Evolutionary conservation across 1,140 invertebrate species (phyloP).

Genomic region (Cherax destructor): DNA sequence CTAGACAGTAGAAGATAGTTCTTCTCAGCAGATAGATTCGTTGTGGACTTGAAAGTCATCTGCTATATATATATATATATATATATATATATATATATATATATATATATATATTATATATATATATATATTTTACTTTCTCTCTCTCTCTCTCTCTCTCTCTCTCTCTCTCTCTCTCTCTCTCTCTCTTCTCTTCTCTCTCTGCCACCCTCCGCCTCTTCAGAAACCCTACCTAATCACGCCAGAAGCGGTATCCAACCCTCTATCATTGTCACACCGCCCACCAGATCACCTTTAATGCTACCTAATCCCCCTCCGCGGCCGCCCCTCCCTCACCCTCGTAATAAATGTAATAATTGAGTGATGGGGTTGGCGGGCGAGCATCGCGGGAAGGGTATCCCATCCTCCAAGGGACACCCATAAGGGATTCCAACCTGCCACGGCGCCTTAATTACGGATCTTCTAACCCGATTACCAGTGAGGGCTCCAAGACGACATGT

Average conservation of each 20-base stretch:
- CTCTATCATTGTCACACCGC: neutral
- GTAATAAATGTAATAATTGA: constrained; percentile 37
- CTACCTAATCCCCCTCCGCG: constrained; percentile 17
- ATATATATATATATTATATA: too few relatives aligned
- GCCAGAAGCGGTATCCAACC: neutral
- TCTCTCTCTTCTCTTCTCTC: neutral
- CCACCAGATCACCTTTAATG: constrained; percentile 25
- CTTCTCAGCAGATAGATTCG: too few relatives aligned
- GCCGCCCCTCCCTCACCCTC: neutral
- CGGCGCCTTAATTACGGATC: constrained; percentile 13
- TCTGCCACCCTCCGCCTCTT: neutral
- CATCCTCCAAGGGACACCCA: constrained; percentile 9
- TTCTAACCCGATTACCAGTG: constrained; percentile 23
- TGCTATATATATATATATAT: too few relatives aligned
- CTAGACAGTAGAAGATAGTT: too few relatives aligned
- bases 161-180: neutral
- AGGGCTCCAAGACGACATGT: neutral
- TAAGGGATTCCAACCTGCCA: constrained; percentile 3
- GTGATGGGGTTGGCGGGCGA: constrained; percentile 11
- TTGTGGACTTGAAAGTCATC: too few relatives aligned
- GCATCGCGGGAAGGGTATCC: constrained; percentile 5
- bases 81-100: too few relatives aligned
- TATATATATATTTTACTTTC: too few relatives aligned
- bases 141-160: neutral
- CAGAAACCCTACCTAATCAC: neutral